A percentile compares a stretch with the other conserved stretches of the same genome.
Evolutionary conservation across 1,140 invertebrate species (phyloP).

Genomic region (Andricus grossulariae): DNA sequence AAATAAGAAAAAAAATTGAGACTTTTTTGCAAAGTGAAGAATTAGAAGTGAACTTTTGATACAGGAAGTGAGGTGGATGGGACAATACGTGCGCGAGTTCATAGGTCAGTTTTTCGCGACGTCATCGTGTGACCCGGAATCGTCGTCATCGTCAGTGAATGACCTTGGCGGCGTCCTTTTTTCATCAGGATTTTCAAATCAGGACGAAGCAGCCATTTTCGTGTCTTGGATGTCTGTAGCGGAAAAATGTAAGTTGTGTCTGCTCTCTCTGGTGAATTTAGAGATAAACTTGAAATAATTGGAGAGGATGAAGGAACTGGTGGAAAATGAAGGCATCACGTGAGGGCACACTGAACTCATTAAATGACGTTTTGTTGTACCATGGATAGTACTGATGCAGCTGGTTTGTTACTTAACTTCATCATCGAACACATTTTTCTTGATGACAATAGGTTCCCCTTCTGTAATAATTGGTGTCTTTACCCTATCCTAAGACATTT

Average conservation of each 20-base stretch:
- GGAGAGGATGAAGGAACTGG: background rate
- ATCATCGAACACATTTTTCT: background rate
- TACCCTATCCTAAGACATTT: too few species aligned
- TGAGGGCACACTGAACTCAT: slow-evolving; percentile 10
- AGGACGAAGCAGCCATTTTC: slow-evolving; percentile 48
- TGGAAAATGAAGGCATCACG: background rate
- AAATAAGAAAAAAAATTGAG: background rate
- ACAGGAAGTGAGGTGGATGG: slow-evolving; percentile 24
- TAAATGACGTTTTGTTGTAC: background rate
- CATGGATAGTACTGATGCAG: background rate
- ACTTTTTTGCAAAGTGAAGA: background rate
- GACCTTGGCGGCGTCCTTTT: slow-evolving; percentile 24
- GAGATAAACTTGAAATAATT: background rate
- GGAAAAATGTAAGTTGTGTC: slow-evolving; percentile 68
- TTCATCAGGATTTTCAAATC: background rate
- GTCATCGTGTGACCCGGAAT: background rate
- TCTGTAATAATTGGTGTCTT: background rate
- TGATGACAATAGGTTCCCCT: background rate
- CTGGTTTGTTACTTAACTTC: background rate
- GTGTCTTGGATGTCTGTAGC: slow-evolving; percentile 62
- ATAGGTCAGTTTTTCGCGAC: slow-evolving; percentile 26
- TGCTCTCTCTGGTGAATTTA: background rate
- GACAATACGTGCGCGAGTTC: slow-evolving; percentile 20
- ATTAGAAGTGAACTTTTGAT: slow-evolving; percentile 29
- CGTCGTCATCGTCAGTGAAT: slow-evolving; percentile 29